A percentile compares a stretch with the other conserved stretches of the same genome.
phyloP scores from a whole-genome alignment of 2,113 vertebrate genomes.

The Clupea harengus region DNA sequence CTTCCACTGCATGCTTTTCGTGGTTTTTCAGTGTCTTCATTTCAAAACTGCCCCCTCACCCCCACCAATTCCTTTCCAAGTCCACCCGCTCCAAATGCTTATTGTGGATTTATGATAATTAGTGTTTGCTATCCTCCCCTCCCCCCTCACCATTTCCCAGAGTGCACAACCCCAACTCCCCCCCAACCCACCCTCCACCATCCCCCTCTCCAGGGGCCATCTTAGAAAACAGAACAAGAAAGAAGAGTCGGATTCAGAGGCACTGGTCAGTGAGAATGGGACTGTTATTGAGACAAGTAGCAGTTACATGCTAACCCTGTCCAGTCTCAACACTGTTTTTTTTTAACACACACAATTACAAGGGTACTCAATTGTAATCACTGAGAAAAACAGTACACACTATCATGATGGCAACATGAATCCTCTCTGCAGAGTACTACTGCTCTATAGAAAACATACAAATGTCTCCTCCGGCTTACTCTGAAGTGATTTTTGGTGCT shows the following conservation, averaged over 20 bases:
- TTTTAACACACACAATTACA: conserved; percentile 52
- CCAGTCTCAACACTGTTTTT: conserved; percentile 54
- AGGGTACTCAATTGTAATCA: conserved; percentile 54
- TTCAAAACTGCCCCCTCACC: conserved; percentile 47
- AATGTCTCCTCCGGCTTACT: conserved; percentile 28
- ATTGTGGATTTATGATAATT: conserved; percentile 79
- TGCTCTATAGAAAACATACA: conserved; percentile 47
- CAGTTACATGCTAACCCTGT: conserved; percentile 67
- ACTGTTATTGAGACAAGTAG: conserved; percentile 70
- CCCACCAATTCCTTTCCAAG: conserved; percentile 40
- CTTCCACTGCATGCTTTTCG: conserved; percentile 20
- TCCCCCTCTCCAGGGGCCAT: conserved; percentile 57
- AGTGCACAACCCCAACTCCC: conserved; percentile 49
- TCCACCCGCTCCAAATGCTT: conserved; percentile 64
- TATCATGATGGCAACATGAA: conserved; percentile 47
- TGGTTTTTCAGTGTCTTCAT: conserved; percentile 53
- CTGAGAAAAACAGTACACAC: conserved; percentile 50
- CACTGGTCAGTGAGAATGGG: conserved; percentile 63
- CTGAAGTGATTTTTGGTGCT: conserved; percentile 43
- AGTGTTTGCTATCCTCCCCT: conserved; percentile 68
- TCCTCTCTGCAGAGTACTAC: conserved; percentile 42
- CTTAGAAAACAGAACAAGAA: conserved; percentile 65
- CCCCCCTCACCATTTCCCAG: conserved; percentile 65
- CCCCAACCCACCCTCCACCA: background rate
- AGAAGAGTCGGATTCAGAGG: conserved; percentile 60